Evolutionary conservation across 2,888 invertebrate species (phyloP).

Genomic region (Meiosimyza decipiens): DNA sequence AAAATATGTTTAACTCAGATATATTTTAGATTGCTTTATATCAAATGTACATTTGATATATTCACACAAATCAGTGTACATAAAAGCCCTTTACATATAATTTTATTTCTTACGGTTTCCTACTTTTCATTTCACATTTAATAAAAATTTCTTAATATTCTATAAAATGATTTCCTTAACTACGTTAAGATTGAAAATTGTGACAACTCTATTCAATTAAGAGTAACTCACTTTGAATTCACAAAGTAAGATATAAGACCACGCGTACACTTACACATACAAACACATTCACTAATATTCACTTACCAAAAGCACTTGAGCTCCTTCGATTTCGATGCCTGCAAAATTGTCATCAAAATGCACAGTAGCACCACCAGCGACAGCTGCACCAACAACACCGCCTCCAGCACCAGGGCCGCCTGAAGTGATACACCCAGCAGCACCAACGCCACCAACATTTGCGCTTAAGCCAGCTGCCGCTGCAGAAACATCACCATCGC

Average conservation of each 20-base stretch:
- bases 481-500: neutral
- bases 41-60: too few species aligned
- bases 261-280: neutral
- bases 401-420: neutral
- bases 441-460: neutral
- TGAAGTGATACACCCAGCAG: neutral
- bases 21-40: too few species aligned
- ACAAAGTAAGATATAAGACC: too few species aligned
- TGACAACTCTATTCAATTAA: too few species aligned
- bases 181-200: too few species aligned
- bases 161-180: too few species aligned
- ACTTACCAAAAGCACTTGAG: conserved; percentile 36
- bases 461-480: neutral
- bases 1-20: too few species aligned
- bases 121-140: too few species aligned
- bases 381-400: conserved; percentile 13
- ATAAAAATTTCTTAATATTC: too few species aligned
- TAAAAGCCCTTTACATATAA: too few species aligned
- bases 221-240: neutral
- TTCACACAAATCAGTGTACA: too few species aligned
- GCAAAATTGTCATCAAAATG: conserved; percentile 19
- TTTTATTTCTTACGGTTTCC: too few species aligned
- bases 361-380: neutral
- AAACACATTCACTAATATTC: conserved; percentile 17
- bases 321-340: conserved; percentile 12